Evolutionary conservation across 2,113 vertebrate species (phyloP), one percentile per base, ranked within the genome.

Genomic region (Chloebia gouldiae): DNA sequence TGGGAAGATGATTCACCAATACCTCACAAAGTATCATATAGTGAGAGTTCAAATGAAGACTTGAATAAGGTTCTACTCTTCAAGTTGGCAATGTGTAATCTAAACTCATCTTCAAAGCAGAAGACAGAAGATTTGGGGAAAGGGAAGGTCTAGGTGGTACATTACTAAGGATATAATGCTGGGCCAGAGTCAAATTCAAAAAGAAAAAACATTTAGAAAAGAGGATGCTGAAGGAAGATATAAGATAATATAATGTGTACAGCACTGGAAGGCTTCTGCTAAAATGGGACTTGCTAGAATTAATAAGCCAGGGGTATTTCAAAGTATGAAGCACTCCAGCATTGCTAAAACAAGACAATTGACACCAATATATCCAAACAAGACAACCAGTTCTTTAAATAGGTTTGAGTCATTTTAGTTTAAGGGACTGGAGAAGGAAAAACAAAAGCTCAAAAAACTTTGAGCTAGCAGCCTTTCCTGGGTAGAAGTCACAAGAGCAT

Each of bases 261-360:
- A 75, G 35, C 56, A 60, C 5, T 78, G 56, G 7, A 86, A 88
- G 53, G 61, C 20, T 75, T 81, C 64, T 64, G 60, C 88, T 89
- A 86, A 95, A 94, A 94, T 13, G 31, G 20, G 68, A 93, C 76
- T 86, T 71, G 51, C 35, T 59, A 73, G 37, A 88, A 88, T 84
- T 88, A 84, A 68, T 47, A 92, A 81, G 68, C 31, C 35, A 11
- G 35, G 47, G 45, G 44, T 64, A 80, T 75, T 92, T 78, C 61
- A 86, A 88, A 49, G 80, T 88, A 89, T 17, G 20, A 93, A 88
- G 53, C 23, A 84, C 40, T 78, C 56, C 40, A 87, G 39, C 73
- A 79, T 2, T 68, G 61, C 69, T 71, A 61, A 94, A 94, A 24
- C 45, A 80, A 75, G 51, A 64, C 22, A 84, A 28, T 35, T 86